Evolutionary conservation across 2,888 invertebrate genomes (phyloP).

Genomic region (Stegophylla sp.): DNA sequence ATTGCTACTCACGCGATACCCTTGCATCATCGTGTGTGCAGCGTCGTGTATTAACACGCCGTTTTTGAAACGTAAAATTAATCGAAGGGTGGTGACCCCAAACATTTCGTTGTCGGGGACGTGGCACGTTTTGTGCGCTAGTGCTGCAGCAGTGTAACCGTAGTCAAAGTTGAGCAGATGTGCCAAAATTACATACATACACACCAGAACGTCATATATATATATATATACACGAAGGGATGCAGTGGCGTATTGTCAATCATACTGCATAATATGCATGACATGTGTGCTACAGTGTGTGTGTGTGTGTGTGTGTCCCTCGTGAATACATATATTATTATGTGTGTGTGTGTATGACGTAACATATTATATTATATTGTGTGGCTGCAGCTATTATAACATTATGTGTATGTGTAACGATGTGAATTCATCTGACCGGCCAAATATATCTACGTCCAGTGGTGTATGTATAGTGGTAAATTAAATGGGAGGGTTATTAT

Average conservation of each 20-base stretch:
- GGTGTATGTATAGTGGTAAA: too few relatives aligned
- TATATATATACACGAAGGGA: background rate
- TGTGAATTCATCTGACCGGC: too few relatives aligned
- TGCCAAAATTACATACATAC: constrained; percentile 1
- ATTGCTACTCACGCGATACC: background rate
- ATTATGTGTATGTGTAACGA: too few relatives aligned
- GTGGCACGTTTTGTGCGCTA: background rate
- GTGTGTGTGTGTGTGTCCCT: background rate
- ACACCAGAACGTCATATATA: background rate
- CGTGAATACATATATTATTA: background rate
- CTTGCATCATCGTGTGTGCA: background rate
- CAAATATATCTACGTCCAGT: too few relatives aligned
- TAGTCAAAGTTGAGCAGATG: constrained; percentile 50
- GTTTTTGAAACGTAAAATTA: constrained; percentile 6
- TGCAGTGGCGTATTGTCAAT: constrained; percentile 39
- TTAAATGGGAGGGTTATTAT: too few relatives aligned
- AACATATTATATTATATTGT: too few relatives aligned
- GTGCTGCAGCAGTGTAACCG: too few relatives aligned
- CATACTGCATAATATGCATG: background rate
- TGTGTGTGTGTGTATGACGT: too few relatives aligned
- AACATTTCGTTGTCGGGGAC: background rate
- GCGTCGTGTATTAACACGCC: constrained; percentile 3
- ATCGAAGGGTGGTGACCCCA: constrained; percentile 33
- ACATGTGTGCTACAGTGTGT: background rate
- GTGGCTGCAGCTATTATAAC: too few relatives aligned